Base-by-base conservation (phyloP, 2,797 vertebrate species). In the Pelobates cultripes region DNA sequence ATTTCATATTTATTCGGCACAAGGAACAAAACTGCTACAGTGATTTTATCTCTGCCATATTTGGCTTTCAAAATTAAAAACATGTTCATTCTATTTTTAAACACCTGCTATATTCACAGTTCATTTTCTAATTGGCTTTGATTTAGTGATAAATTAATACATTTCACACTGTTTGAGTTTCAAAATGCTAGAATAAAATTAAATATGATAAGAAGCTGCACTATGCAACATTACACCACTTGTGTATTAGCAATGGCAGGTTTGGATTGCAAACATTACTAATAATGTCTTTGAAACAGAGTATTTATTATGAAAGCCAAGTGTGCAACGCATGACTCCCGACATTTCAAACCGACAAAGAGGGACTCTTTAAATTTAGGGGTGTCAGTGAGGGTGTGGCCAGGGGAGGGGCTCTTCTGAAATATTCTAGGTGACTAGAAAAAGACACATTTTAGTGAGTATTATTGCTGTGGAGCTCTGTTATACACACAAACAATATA, bases 31-130 rank as follows among this genome's bases (percentile, higher is more conserved):
- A 73, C 43, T 43, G 71, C 63, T 45, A 64, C 44, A 7, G 17
- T 28, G 60, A 43, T 69, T 68, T 57, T 75, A 44, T 74, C 79
- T 71, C 67, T 76, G 66, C 67, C 57, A 81, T 76, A 61, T 51
- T 63, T 83, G 76, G 14, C 67, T 83, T 72, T 79, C 77, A 79
- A 45, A 71, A 70, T 66, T 66, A 61, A 79, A 80, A 84, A 84
- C 72, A 79, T 78, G 77, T 79, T 79, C 68, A 79, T 79, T 74
- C 77, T 84, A 75, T 84, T 84, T 84, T 84, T 84, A 84, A 83
- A 75, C 77, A 84, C 77, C 82, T 84, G 77, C 57, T 72, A 75
- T 71, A 75, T 84, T 84, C 77, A 70, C 67, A 43, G 72, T 75
- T 84, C 77, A 71, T 66, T 61, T 79, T 84, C 51, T 84, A 84